Conservation (phyloP, 2,888 invertebrate genomes). For the Dascillus cervinus region DNA sequence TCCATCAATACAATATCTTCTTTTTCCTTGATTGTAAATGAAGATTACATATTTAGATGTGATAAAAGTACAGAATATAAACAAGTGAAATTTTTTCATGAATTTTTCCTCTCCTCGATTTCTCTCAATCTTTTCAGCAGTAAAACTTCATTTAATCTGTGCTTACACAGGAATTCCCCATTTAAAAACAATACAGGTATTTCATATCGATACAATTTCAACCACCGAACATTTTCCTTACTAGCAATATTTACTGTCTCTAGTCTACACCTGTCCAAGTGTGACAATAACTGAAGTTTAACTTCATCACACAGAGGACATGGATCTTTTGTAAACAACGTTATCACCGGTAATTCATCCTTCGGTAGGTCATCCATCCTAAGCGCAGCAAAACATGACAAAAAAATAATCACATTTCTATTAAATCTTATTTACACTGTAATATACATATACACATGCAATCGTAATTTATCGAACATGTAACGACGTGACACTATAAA, state of each 20-base stretch:
- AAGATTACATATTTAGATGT: no score
- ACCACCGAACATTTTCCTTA: constrained; percentile 64
- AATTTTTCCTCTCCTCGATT: no score
- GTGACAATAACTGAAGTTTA: constrained; percentile 54
- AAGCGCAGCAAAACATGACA: neutral
- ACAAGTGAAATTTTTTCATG: no score
- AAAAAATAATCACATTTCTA: neutral
- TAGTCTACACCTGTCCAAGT: constrained; percentile 55
- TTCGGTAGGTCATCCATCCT: constrained; percentile 33
- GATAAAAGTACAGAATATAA: no score
- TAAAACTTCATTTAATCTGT: constrained; percentile 54
- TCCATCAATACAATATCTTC: no score
- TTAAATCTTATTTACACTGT: neutral
- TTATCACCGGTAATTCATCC: constrained; percentile 54
- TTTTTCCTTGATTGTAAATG: no score
- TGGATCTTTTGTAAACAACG: constrained; percentile 73
- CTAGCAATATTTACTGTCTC: constrained; percentile 70
- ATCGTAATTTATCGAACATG: no score
- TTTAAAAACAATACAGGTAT: constrained; percentile 85
- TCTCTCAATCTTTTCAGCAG: constrained; percentile 46
- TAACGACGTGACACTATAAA: no score
- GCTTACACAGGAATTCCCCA: constrained; percentile 73
- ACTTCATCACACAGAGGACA: constrained; percentile 78
- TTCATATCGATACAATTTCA: constrained; percentile 68
- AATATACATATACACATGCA: no score